Conservation (phyloP, 2,113 vertebrate species). For the Labeo rohita region DNA sequence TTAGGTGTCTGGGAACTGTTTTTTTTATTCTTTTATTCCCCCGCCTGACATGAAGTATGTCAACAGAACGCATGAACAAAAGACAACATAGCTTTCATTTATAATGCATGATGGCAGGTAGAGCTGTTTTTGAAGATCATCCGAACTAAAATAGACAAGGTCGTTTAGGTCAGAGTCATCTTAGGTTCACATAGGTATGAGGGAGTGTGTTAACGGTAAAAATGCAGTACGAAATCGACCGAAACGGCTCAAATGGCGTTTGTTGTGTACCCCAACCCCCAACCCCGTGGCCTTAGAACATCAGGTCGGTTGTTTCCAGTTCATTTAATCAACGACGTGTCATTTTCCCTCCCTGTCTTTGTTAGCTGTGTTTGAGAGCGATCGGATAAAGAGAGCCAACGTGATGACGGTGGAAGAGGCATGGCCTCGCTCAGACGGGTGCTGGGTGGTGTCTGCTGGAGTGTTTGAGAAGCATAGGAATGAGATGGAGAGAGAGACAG, state of each 20-base stretch:
- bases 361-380: slow-evolving; percentile 30
- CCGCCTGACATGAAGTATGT: slow-evolving; percentile 46
- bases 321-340: slow-evolving; percentile 11
- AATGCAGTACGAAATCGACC: neutral
- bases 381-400: slow-evolving; percentile 19
- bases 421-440: slow-evolving; percentile 63
- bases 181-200: neutral
- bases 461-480: slow-evolving; percentile 58
- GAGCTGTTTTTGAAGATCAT: slow-evolving; percentile 36
- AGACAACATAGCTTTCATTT: slow-evolving; percentile 53
- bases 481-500: slow-evolving; percentile 55
- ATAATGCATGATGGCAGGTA: slow-evolving; percentile 53
- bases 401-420: slow-evolving; percentile 53
- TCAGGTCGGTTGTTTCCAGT: slow-evolving; percentile 19
- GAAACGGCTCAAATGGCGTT: slow-evolving; percentile 8
- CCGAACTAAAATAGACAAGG: slow-evolving; percentile 41
- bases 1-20: neutral
- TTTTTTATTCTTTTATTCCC: neutral
- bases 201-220: neutral
- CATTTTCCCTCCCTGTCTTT: slow-evolving; percentile 10
- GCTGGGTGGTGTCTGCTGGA: slow-evolving; percentile 68
- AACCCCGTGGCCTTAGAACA: slow-evolving; percentile 35
- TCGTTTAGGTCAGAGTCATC: slow-evolving; percentile 30
- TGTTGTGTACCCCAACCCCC: neutral
- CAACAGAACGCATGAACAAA: slow-evolving; percentile 50